Evolutionary conservation across 2,888 invertebrate genomes (phyloP).

Genomic region (Bibio marci): DNA sequence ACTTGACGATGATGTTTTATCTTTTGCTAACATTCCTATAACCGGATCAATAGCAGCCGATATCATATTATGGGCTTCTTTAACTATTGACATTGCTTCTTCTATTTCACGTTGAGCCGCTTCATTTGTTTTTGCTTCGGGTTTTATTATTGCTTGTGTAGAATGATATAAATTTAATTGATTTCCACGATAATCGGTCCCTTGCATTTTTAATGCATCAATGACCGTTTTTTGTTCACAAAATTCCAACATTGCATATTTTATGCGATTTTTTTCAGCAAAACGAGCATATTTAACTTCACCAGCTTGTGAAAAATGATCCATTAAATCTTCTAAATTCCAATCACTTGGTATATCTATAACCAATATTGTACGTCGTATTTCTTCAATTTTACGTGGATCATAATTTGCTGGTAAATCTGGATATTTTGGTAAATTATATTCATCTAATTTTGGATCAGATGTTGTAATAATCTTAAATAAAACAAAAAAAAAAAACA

Average conservation of each 20-base stretch:
- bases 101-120: constrained; percentile 91
- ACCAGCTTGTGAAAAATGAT: constrained; percentile 70
- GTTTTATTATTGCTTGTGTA: constrained; percentile 78
- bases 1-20: constrained; percentile 38
- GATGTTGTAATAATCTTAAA: constrained; percentile 59
- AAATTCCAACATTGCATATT: constrained; percentile 83
- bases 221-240: constrained; percentile 80
- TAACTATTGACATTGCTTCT: constrained; percentile 91
- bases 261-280: constrained; percentile 64
- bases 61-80: constrained; percentile 88
- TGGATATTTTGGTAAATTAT: constrained; percentile 80
- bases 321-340: constrained; percentile 70
- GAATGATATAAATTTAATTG: constrained; percentile 65
- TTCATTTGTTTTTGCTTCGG: constrained; percentile 88
- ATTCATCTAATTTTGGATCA: constrained; percentile 71
- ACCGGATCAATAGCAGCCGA: constrained; percentile 88
- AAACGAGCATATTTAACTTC: constrained; percentile 91
- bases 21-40: constrained; percentile 71
- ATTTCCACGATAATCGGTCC: constrained; percentile 55
- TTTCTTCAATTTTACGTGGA: constrained; percentile 84
- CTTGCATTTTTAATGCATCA: constrained; percentile 73
- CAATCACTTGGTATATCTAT: constrained; percentile 57
- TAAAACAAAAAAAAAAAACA: not conserved
- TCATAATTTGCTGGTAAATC: constrained; percentile 76
- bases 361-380: constrained; percentile 78